These are phyloP conservation scores for Caranx ignobilis DNA, from an alignment of 2,113 vertebrate genomes.

Conservation along the genomic window DNA sequence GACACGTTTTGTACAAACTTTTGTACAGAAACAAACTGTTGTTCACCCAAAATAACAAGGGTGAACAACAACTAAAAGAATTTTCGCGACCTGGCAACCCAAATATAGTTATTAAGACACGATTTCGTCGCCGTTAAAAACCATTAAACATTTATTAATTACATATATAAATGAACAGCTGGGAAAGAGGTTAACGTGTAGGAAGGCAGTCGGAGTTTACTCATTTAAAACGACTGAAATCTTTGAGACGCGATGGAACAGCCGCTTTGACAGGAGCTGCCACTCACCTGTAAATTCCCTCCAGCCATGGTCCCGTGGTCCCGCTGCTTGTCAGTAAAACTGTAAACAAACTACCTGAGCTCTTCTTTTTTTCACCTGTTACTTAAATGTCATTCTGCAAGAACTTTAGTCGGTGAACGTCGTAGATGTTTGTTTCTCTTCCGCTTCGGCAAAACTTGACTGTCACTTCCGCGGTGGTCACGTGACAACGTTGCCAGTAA, in stretches of 20 bases:
- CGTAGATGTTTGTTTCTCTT: slow-evolving; percentile 47
- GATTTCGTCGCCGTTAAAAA: background rate
- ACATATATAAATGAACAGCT: too few relatives aligned
- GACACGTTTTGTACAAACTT: too few relatives aligned
- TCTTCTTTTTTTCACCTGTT: background rate
- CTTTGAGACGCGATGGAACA: slow-evolving; percentile 1
- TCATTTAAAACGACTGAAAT: background rate
- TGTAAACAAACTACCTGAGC: background rate
- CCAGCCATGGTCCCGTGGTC: slow-evolving; percentile 59
- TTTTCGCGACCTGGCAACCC: slow-evolving; percentile 11
- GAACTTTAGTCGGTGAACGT: slow-evolving; percentile 22
- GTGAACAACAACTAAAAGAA: background rate
- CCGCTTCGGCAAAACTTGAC: slow-evolving; percentile 46
- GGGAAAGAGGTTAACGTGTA: background rate
- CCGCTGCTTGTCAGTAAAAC: background rate
- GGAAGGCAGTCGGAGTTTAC: background rate
- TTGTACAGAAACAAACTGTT: too few relatives aligned
- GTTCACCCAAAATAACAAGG: background rate
- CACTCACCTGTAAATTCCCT: slow-evolving; percentile 81
- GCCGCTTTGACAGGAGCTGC: background rate
- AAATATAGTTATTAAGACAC: background rate
- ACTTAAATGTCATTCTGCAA: background rate
- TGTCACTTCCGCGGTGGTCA: slow-evolving; percentile 71
- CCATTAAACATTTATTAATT: background rate
- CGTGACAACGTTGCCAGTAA: slow-evolving; percentile 45